Evolutionary conservation across 1,140 invertebrate genomes (phyloP), one percentile per base, ranked within the genome.

Genomic region (Zaprionus tsacasi): DNA sequence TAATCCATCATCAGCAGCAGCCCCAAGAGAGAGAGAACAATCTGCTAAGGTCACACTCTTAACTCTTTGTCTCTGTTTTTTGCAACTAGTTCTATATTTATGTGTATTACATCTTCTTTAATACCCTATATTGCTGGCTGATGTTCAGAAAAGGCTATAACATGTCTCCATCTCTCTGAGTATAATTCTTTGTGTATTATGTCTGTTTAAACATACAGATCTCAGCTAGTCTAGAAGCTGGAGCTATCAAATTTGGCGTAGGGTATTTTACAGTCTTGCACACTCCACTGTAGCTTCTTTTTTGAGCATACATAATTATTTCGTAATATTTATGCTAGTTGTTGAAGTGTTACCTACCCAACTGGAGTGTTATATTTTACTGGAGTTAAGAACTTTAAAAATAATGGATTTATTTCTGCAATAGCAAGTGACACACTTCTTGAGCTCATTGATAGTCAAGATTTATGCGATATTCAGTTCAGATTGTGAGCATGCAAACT

Each of bases 41-140:
- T 58, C 15, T 38, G 15, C 17, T 58, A 58, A 58, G 56, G 56
- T 58, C 56, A 40, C 15, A 25, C 17, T 38, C 12, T 25, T 43
- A 8, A 21, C 8, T 33, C 27, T 43, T 35, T 10, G 33, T 35
- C 33, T 35, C 0, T n/a, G n/a, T 1, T 10, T 35, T 35, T 35
- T 0, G 5, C 10, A 8, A 35, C 33, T 35, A 6, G 27, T 30
- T 30, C 27, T 30, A 30, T 30, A 30, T 30, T 30, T 30, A 30
- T 30, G 27, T 30, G 6, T 30, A 6, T 30, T 30, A 30, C 27
- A 30, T 2, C 27, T 30, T 30, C 6, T 30, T 30, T 30, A 0
- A 30, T 30, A 30, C 27, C 27, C 27, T 5, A 30, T 3, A 3
- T 5, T 5, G 0, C 4, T 30, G 0, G 27, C 27, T 2, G 4